Percentiles rank a stretch among this genome's conserved stretches.
These are phyloP conservation scores for Scortum barcoo DNA, from an alignment of 2,113 vertebrate genomes.

Conservation along the genomic window DNA sequence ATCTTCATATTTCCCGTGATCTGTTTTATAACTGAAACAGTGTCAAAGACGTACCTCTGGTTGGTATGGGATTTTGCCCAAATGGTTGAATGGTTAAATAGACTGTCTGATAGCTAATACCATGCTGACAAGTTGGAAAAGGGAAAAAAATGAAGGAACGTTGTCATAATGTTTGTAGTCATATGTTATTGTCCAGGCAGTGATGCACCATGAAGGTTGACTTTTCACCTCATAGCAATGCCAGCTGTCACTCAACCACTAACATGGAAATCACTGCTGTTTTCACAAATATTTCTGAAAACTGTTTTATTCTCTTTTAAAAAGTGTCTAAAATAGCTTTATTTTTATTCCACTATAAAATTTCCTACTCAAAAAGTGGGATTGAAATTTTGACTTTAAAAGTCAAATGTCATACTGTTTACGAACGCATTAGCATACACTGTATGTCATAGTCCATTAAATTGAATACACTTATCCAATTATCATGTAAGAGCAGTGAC, in stretches of 20 bases:
- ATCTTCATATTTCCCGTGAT: too few species aligned
- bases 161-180: too few species aligned
- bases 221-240: too few species aligned
- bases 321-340: background rate
- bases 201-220: background rate
- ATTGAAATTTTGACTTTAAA: background rate
- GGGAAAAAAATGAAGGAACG: too few species aligned
- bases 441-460: background rate
- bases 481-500: background rate
- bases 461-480: conserved; percentile 10
- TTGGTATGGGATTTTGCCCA: too few species aligned
- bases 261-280: background rate
- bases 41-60: too few species aligned
- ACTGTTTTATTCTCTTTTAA: background rate
- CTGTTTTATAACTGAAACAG: too few species aligned
- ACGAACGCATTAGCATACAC: background rate
- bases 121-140: too few species aligned
- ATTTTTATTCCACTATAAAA: background rate
- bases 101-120: background rate
- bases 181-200: background rate
- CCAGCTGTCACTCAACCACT: too few species aligned
- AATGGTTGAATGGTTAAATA: background rate
- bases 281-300: background rate
- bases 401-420: background rate
- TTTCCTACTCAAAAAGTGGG: background rate